Evolutionary conservation across 2,888 invertebrate genomes (phyloP), one percentile per base, ranked within the genome.

Genomic region (Microchrysa polita): DNA sequence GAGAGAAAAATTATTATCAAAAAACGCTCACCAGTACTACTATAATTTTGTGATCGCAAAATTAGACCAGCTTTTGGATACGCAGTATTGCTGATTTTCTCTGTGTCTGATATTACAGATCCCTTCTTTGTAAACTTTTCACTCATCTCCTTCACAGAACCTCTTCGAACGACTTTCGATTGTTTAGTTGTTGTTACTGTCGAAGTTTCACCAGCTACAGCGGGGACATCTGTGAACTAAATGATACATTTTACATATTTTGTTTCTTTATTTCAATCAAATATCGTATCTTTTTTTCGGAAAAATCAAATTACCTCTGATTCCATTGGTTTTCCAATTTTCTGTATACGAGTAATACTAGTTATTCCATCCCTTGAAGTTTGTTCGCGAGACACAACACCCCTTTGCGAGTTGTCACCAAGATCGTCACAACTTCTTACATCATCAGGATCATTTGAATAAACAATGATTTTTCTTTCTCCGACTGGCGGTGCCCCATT

Each of bases 1-100:
- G n/a, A 1, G 18, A 55, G 22, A 20, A 4, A 18, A 34, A 34
- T 34, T 5, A 5, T 2, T 34, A 34, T 34, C 4, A 34, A 5
- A 7, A 34, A 16, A 63, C 0, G 22, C 10, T 27, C 57, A 69
- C 69, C 69, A 9, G 69, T 42, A 53, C 63, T 61, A 18, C 42
- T 73, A 12, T 85, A 83, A 77, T 83, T 86, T 76, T 80, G 81
- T 72, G 90, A 89, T 78, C 92, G 89, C 81, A 91, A 88, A 83
- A 92, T 92, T 80, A 92, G 86, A 10, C 92, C 92, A 71, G 92
- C 92, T 84, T 90, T 91, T n/a, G 92, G 92, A 83, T 91, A 92
- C 23, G 77, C 78, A 55, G 77, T 78, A 1, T 77, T 77, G 9
- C 53, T 71, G 16, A 44, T 60, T 72, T 81, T 81, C 75, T 81